phyloP scores from a whole-genome alignment of 2,113 vertebrate species.

The Maccullochella peelii region DNA sequence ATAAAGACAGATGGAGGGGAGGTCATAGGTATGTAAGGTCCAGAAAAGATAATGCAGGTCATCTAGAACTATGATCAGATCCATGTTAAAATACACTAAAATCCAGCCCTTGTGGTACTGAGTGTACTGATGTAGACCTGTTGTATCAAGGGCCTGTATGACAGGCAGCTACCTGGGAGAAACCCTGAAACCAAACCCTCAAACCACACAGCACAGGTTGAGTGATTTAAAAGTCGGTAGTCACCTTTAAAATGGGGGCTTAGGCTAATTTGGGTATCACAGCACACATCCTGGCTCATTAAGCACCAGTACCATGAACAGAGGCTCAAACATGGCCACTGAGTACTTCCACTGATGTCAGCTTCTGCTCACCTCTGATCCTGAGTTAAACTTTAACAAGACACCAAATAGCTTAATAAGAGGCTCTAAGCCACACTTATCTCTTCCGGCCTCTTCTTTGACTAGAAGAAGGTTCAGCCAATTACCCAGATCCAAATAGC shows the following conservation, averaged over 20 bases:
- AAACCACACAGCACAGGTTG: not conserved
- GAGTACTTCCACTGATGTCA: conserved; percentile 9
- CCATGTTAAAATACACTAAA: not conserved
- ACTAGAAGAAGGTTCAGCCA: conserved; percentile 73
- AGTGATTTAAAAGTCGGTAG: not conserved
- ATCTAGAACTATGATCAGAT: not conserved
- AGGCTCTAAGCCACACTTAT: conserved; percentile 63
- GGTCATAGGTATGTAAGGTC: not conserved
- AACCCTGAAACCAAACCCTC: not conserved
- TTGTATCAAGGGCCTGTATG: not conserved
- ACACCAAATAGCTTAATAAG: conserved; percentile 48
- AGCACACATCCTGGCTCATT: not conserved
- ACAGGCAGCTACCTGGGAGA: not conserved
- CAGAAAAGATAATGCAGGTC: not conserved
- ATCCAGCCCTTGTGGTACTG: not conserved
- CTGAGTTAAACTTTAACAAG: conserved; percentile 38
- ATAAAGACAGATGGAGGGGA: not conserved
- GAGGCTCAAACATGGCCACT: conserved; percentile 19
- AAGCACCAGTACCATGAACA: conserved; percentile 2
- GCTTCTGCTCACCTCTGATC: conserved; percentile 28
- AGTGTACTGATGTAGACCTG: not conserved
- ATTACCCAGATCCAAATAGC: conserved; percentile 80
- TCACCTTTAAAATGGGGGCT: conserved; percentile 4
- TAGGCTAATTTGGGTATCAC: conserved; percentile 21
- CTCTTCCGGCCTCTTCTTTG: conserved; percentile 74